Evolutionary conservation across 1,140 invertebrate species (phyloP), one percentile per base, ranked within the genome.

Genomic region (Cherax destructor): DNA sequence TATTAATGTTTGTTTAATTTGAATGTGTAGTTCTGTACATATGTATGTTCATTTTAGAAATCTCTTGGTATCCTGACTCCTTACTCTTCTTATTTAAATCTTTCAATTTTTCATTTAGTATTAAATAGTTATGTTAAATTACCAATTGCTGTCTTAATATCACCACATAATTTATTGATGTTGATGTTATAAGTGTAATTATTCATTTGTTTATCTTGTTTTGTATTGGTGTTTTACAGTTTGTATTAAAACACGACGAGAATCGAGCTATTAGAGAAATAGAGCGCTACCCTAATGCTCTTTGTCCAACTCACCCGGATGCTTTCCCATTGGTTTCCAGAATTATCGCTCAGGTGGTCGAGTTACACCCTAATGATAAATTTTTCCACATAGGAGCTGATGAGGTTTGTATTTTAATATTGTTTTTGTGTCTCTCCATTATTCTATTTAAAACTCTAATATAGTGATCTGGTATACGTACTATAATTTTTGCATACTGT

Each of bases 381-480:
- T 95, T 94, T 89, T 94, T 96, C 65, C 96, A 96, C 93, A 96
- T 96, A 92, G 96, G 96, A 16, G 96, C 95, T 94, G 96, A 96
- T 94, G 96, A 96, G 93, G 95, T 95, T 4, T 95, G 95, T 94
- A 94, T 30, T 30, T 74, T 30, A 21, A 74, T 65, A 65, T 56
- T 56, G 52, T 6, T 56, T 13, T 56, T 56, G 52, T 56, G 13
- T 56, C 13, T 10, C 9, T 56, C 9, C 9, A 10, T 56, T 13
- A 56, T 56, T 56, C 9, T 76, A 77, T 50, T 61, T 24, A 11
- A 56, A 10, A 77, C 41, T 86, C 30, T 13, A 69, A 9, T 84
- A 18, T 61, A 30, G 7, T 56, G 80, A 41, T 41, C 30, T 41
- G 30, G 30, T 41, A 41, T 41, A 41, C 30, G 50, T 18, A 78